A percentile compares a stretch with the other conserved stretches of the same genome.
These are phyloP conservation scores for Hoplostethus mediterraneus DNA, from an alignment of 2,797 vertebrate species.

Conservation along the genomic window DNA sequence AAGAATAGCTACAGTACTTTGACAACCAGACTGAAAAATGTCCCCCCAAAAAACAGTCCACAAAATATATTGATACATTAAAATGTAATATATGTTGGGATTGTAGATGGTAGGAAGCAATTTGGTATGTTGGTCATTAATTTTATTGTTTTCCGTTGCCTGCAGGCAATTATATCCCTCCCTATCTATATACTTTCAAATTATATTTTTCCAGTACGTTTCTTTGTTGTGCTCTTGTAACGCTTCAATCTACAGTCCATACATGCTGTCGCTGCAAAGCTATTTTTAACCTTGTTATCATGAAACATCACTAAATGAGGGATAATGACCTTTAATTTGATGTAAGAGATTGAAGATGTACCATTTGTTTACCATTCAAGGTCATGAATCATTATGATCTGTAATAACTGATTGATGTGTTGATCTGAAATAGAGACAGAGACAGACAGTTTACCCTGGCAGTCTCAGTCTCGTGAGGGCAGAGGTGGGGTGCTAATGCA, in stretches of 20 bases:
- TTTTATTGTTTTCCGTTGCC: background rate
- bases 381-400: background rate
- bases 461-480: constrained; percentile 9
- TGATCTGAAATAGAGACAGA: background rate
- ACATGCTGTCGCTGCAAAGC: background rate
- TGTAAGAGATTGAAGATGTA: background rate
- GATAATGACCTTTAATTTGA: background rate
- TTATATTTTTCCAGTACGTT: background rate
- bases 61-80: no score
- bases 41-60: background rate
- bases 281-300: background rate
- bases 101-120: background rate
- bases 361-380: background rate
- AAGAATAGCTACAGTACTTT: background rate
- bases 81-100: background rate
- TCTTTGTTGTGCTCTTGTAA: background rate
- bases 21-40: constrained; percentile 20
- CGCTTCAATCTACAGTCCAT: background rate
- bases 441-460: constrained; percentile 12
- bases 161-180: background rate
- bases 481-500: constrained; percentile 18
- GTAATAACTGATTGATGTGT: constrained; percentile 13
- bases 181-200: background rate
- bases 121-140: constrained; percentile 5
- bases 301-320: background rate